These are phyloP conservation scores for Daktulosphaira vitifoliae DNA, from an alignment of 1,140 invertebrate genomes.

Conservation along the genomic window DNA sequence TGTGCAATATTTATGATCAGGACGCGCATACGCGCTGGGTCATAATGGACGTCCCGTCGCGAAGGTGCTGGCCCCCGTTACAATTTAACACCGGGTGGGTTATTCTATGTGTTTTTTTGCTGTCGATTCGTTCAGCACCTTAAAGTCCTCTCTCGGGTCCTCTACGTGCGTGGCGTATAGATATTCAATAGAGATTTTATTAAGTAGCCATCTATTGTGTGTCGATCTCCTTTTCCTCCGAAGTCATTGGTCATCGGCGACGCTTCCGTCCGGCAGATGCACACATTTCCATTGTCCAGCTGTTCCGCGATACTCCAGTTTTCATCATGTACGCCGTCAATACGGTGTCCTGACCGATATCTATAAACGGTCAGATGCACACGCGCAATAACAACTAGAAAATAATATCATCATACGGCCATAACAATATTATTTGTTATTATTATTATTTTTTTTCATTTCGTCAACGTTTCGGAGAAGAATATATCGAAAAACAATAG, in stretches of 20 bases:
- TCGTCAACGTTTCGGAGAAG: no score
- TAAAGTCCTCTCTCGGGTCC: constrained; percentile 2
- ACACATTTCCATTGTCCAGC: constrained; percentile 1
- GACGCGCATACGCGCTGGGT: not conserved
- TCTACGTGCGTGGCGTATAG: no score
- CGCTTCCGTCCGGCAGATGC: constrained; percentile 32
- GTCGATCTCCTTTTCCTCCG: not conserved
- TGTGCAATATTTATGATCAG: constrained; percentile 20
- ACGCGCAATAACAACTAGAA: no score
- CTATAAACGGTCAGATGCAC: no score
- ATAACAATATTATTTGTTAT: no score
- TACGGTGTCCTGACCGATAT: no score
- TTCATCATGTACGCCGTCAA: no score
- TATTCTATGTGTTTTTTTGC: constrained; percentile 1
- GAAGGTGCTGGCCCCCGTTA: constrained; percentile 26
- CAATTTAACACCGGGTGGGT: constrained; percentile 32
- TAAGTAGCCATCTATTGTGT: constrained; percentile 30
- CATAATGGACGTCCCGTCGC: constrained; percentile 30
- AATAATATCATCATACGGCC: no score
- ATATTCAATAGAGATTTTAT: constrained; percentile 30
- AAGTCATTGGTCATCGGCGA: constrained; percentile 25
- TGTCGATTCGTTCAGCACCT: constrained; percentile 27
- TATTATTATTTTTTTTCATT: no score
- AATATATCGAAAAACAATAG: no score
- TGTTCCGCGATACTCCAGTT: no score